Conservation (phyloP, 2,888 invertebrate genomes). For the Lagria hirta region DNA sequence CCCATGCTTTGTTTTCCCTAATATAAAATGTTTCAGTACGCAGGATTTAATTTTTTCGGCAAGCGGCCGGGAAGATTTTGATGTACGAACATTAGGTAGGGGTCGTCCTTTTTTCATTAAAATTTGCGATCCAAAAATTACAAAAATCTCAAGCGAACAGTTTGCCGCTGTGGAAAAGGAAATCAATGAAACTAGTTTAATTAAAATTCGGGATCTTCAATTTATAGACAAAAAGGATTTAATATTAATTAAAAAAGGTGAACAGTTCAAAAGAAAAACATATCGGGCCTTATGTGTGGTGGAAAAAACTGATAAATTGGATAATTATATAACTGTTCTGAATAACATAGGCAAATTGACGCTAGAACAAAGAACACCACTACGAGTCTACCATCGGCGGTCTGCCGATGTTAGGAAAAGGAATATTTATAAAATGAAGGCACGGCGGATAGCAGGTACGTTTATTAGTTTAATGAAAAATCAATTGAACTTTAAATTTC, state of each 20-base stretch:
- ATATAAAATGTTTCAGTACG: conserved; percentile 14
- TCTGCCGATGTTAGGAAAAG: conserved; percentile 71
- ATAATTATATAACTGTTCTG: conserved; percentile 58
- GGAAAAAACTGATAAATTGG: conserved; percentile 51
- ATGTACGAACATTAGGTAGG: conserved; percentile 88
- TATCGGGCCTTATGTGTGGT: conserved; percentile 77
- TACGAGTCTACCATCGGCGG: conserved; percentile 86
- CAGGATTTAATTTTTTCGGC: conserved; percentile 76
- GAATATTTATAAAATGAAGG: conserved; percentile 66
- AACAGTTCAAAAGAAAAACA: conserved; percentile 83
- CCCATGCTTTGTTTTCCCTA: too few relatives aligned
- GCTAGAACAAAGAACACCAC: conserved; percentile 82
- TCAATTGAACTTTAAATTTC: conserved; percentile 26
- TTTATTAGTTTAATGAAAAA: conserved; percentile 16
- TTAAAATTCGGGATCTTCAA: conserved; percentile 66
- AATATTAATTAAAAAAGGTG: conserved; percentile 77
- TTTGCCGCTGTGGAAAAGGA: conserved; percentile 60
- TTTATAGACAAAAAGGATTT: conserved; percentile 55
- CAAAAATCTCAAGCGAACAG: conserved; percentile 56
- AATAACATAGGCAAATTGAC: conserved; percentile 53
- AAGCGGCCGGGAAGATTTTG: conserved; percentile 96
- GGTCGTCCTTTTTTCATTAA: conserved; percentile 94
- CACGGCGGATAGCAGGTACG: conserved; percentile 56
- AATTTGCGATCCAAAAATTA: conserved; percentile 67
- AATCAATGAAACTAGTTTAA: conserved; percentile 60